These are phyloP conservation scores for Pseudomugil gertrudae DNA, from an alignment of 2,797 vertebrate species.

Conservation along the genomic window DNA sequence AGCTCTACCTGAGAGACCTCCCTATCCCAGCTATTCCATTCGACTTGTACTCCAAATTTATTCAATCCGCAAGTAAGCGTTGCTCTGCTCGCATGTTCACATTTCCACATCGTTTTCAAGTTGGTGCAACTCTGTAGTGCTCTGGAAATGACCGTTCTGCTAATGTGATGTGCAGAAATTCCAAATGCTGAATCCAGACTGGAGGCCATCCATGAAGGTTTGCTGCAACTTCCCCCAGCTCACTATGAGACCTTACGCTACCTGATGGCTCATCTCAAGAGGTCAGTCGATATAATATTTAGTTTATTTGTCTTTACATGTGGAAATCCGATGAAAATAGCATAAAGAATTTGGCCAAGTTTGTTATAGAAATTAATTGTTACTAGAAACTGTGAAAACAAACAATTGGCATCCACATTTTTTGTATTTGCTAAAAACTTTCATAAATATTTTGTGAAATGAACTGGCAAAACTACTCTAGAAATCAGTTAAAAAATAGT, in stretches of 20 bases:
- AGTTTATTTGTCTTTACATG: neutral
- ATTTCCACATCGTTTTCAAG: conserved; percentile 4
- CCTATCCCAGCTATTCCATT: conserved; percentile 98
- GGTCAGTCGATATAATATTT: conserved; percentile 63
- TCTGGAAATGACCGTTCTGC: conserved; percentile 30
- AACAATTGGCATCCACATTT: neutral
- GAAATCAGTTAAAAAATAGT: neutral
- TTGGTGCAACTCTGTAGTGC: neutral
- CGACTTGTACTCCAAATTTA: conserved; percentile 95
- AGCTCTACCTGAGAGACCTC: conserved; percentile 97
- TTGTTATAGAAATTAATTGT: neutral
- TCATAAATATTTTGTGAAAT: too few relatives aligned
- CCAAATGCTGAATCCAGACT: conserved; percentile 90
- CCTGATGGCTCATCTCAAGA: conserved; percentile 85
- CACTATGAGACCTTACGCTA: conserved; percentile 95
- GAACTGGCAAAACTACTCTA: neutral
- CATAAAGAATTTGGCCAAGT: neutral
- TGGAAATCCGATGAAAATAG: neutral
- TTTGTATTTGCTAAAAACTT: neutral
- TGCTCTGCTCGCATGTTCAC: conserved; percentile 3
- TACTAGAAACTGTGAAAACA: neutral
- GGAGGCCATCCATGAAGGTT: conserved; percentile 92
- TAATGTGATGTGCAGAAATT: conserved; percentile 82
- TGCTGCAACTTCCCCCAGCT: conserved; percentile 94
- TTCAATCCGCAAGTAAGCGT: conserved; percentile 95